These are phyloP conservation scores for Sebastes melanostomus DNA, from an alignment of 2,797 vertebrate species.

Conservation along the genomic window DNA sequence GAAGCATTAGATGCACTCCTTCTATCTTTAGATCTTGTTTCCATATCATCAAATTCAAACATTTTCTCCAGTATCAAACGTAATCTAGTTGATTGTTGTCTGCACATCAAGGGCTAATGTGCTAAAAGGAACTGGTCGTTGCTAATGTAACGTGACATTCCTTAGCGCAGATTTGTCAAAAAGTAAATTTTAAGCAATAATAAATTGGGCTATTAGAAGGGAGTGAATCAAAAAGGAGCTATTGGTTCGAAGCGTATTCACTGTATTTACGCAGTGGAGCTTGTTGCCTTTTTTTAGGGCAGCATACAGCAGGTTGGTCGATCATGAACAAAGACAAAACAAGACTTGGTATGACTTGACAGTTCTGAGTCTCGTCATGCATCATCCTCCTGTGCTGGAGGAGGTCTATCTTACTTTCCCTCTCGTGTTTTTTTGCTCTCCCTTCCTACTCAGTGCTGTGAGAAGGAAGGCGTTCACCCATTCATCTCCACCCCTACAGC, in stretches of 20 bases:
- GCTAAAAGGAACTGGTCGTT: neutral
- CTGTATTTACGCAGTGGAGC: neutral
- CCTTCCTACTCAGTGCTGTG: constrained; percentile 19
- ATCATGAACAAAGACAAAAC: constrained; percentile 8
- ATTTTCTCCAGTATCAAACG: neutral
- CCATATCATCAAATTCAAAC: neutral
- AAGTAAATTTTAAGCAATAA: neutral
- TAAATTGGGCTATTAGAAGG: neutral
- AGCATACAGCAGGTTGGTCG: neutral
- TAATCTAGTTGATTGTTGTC: neutral
- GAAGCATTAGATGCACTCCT: neutral
- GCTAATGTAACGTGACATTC: neutral
- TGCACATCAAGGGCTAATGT: neutral
- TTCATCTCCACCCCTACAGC: constrained; percentile 68
- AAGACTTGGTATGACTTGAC: constrained; percentile 6
- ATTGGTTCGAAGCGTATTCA: neutral
- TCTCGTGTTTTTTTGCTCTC: constrained; percentile 1
- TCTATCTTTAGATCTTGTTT: neutral
- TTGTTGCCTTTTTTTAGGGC: neutral
- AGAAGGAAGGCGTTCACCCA: constrained; percentile 47
- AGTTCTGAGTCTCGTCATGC: constrained; percentile 19
- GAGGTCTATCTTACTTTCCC: constrained; percentile 32
- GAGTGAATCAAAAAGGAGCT: neutral
- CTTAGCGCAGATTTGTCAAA: neutral
- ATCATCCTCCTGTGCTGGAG: constrained; percentile 7